Evolutionary conservation across 1,140 invertebrate species (phyloP).

Genomic region (Leptopilina clavipes): DNA sequence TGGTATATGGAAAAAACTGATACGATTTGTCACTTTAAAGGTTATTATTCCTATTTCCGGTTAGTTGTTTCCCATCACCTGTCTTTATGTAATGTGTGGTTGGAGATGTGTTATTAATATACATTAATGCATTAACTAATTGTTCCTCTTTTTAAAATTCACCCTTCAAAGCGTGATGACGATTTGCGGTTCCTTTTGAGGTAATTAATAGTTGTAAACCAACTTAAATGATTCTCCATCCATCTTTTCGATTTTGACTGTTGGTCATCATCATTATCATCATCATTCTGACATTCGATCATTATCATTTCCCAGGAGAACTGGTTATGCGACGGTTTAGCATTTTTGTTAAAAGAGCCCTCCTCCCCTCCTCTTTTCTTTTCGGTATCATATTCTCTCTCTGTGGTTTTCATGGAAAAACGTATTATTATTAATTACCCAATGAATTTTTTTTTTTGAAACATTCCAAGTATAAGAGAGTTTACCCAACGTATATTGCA

Average conservation of each 20-base stretch:
- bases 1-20: too few relatives aligned
- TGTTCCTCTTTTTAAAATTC: constrained; percentile 67
- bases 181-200: constrained; percentile 69
- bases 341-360: constrained; percentile 8
- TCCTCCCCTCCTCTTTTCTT: not conserved
- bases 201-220: constrained; percentile 74
- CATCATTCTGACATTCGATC: constrained; percentile 55
- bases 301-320: constrained; percentile 44
- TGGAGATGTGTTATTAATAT: constrained; percentile 74
- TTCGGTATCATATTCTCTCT: constrained; percentile 22
- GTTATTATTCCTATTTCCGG: too few relatives aligned
- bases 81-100: constrained; percentile 63
- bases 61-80: constrained; percentile 37
- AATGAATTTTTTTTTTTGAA: not conserved
- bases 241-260: constrained; percentile 68
- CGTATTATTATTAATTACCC: constrained; percentile 18
- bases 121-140: constrained; percentile 69
- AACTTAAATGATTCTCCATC: constrained; percentile 73
- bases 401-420: constrained; percentile 18
- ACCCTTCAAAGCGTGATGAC: constrained; percentile 60
- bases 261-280: constrained; percentile 46
- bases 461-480: constrained; percentile 8
- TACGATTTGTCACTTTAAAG: too few relatives aligned
- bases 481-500: not conserved
- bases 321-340: constrained; percentile 21